phyloP scores from a whole-genome alignment of 2,888 invertebrate species.

The Melinaea marsaeus region DNA sequence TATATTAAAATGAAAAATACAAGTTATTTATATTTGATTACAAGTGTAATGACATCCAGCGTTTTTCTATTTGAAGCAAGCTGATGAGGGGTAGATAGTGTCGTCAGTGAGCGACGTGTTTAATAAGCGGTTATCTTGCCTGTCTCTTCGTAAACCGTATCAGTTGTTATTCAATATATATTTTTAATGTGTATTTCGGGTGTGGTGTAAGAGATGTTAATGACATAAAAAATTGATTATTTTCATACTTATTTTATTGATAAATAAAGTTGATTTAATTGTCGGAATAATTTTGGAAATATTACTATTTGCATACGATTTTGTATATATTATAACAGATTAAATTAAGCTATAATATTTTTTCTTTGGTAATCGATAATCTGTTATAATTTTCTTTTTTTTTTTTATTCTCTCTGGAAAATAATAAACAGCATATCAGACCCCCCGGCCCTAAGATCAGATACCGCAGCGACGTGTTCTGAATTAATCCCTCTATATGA shows the following conservation, averaged over 20 bases:
- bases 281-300: no score
- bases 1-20: background rate
- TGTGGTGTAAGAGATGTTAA: no score
- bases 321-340: background rate
- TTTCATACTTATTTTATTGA: no score
- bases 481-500: slow-evolving; percentile 70
- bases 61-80: slow-evolving; percentile 57
- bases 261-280: no score
- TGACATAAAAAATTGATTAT: no score
- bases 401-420: slow-evolving; percentile 26
- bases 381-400: background rate
- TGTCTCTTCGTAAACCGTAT: slow-evolving; percentile 7
- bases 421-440: slow-evolving; percentile 47
- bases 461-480: slow-evolving; percentile 68
- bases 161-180: slow-evolving; percentile 1
- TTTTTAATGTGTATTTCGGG: slow-evolving; percentile 5
- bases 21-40: slow-evolving; percentile 23
- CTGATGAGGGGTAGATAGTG: slow-evolving; percentile 72
- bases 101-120: slow-evolving; percentile 66
- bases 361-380: slow-evolving; percentile 10
- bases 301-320: background rate
- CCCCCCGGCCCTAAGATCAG: slow-evolving; percentile 65
- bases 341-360: slow-evolving; percentile 3
- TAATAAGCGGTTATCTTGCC: slow-evolving; percentile 72
- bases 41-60: slow-evolving; percentile 39